Evolutionary conservation across 2,113 vertebrate species (phyloP).

Genomic region (Ceyx melanurus): DNA sequence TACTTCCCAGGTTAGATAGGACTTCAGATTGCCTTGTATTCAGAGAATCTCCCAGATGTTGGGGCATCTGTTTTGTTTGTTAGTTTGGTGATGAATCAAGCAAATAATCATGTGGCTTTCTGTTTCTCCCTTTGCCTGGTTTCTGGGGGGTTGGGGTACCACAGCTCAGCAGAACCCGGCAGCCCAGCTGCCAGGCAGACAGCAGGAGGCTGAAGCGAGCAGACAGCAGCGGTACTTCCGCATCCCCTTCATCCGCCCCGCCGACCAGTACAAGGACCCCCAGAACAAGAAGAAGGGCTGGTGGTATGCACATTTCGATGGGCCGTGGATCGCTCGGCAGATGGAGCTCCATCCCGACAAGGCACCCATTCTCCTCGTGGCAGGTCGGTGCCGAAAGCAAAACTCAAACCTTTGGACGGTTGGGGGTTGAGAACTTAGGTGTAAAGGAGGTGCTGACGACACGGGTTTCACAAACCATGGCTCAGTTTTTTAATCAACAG

Average conservation of each 20-base stretch:
- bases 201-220: conserved; percentile 86
- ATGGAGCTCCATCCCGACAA: conserved; percentile 99
- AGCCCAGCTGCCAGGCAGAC: conserved; percentile 80
- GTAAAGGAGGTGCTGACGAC: neutral
- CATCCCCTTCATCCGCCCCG: conserved; percentile 94
- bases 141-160: neutral
- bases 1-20: neutral
- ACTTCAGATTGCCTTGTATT: neutral
- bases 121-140: neutral
- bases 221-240: conserved; percentile 95
- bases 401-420: neutral
- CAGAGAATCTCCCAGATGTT: neutral
- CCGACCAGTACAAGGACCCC: conserved; percentile 93
- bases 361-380: conserved; percentile 93
- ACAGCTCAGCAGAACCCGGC: conserved; percentile 87
- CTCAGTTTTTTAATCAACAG: neutral
- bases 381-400: conserved; percentile 79
- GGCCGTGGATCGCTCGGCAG: conserved; percentile 94
- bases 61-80: fast-evolving
- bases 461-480: neutral
- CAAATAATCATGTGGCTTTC: neutral
- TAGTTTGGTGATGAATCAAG: neutral
- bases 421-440: neutral
- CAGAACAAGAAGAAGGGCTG: conserved; percentile 96
- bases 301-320: conserved; percentile 99